These are phyloP conservation scores for Labia minor DNA, from an alignment of 2,888 invertebrate species.

Conservation along the genomic window DNA sequence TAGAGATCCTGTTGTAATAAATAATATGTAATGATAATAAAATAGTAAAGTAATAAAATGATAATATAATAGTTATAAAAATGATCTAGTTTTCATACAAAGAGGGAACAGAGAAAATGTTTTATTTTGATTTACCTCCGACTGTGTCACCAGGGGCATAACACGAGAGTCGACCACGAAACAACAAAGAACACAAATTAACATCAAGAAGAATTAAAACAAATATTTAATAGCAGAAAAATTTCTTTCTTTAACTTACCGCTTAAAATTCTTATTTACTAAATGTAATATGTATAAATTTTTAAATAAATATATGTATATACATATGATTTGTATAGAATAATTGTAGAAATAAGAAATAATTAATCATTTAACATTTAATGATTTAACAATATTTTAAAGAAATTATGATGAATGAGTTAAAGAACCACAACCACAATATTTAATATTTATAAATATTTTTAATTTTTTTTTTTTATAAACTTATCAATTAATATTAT, in stretches of 20 bases:
- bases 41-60: neutral
- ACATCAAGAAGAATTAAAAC: constrained; percentile 16
- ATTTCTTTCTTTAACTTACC: neutral
- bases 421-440: too few species aligned
- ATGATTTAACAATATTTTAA: too few species aligned
- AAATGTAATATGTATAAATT: neutral
- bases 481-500: too few species aligned
- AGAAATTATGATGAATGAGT: too few species aligned
- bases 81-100: too few species aligned
- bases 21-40: neutral
- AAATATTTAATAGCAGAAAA: neutral
- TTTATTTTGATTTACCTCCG: constrained; percentile 23
- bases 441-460: too few species aligned
- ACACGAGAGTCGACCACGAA: constrained; percentile 22
- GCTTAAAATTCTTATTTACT: neutral
- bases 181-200: constrained; percentile 19
- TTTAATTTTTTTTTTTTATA: too few species aligned
- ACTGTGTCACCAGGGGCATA: constrained; percentile 22
- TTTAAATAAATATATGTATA: neutral
- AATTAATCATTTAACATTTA: too few species aligned
- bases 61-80: too few species aligned
- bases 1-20: too few species aligned
- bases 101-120: neutral
- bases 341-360: too few species aligned
- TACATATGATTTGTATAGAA: too few species aligned